Base-by-base conservation (phyloP, 2,888 invertebrate genomes). In the Oscheius sp. region DNA sequence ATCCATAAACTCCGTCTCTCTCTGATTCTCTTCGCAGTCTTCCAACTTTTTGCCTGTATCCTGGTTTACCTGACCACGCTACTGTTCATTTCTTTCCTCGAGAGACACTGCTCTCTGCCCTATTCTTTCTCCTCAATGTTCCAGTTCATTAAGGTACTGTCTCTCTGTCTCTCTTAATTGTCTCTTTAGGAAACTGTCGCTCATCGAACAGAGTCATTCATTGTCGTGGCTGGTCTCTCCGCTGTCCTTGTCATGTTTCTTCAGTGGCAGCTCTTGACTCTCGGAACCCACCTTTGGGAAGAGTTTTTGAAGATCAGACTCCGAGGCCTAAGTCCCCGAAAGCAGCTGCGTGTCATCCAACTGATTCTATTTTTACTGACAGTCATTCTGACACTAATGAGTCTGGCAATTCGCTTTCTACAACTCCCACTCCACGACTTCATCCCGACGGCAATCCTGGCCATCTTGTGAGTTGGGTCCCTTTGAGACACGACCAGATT, bases 1-100 rank as follows among this genome's bases (percentile, higher is more conserved):
- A 80, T 80, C 71, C 78, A 82, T 60, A 82, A 82, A 74, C 79
- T 82, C 29, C 82, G 82, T 4, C 76, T 84, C 9, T 77, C 79
- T 11, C 74, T 84, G 48, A 79, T 77, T 29, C 77, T 84, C 42
- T 79, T 81, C 53, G 80, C 78, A 21, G 80, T 79, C 0, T 84
- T 84, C 72, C 79, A 80, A 58, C 60, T 84, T 11, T 79, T 81
- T 73, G 48, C 65, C 35, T 74, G 76, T 13, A 66, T 76, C 11
- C 79, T 84, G 60, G 71, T 79, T 48, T 84, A 80, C 63, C 60
- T 84, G 2, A 73, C 76, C n/a, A 73, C 78, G 57, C 78, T 80
- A 7, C 71, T 84, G 9, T 79, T 80, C 59, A 57, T 77, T n/a
- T 74, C 80, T 32, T 82, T 82, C 53, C 74, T 84, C 5, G 75